Base-by-base conservation (phyloP, 1,140 invertebrate species). In the Nebria ingens region DNA sequence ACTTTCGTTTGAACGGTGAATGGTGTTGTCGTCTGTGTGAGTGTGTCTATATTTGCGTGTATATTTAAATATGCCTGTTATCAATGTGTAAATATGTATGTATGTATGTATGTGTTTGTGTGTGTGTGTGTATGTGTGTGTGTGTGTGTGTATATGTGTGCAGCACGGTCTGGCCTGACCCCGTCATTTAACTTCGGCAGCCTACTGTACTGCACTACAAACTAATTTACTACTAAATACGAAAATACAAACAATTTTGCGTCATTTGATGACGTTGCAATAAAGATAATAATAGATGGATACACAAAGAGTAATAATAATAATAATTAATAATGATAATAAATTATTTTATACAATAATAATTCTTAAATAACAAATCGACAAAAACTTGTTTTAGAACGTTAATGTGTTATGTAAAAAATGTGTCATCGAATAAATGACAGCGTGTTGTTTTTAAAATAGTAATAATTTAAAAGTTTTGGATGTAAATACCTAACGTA, bases 241-340 rank as follows among this genome's bases (percentile, higher is more conserved):
- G n/a, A n/a, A n/a, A n/a, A n/a, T 54, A 22, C 54, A 49, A 45
- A 62, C 56, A 56, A 62, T 64, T 67, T 67, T 69, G 64, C 55
- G 66, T 68, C 66, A 69, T 68, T 63, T 61, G 21, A 65, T 68
- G 65, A 67, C 65, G 40, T 12, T 17, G 4, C 40, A 45, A 45
- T 45, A 45, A 45, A 34, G 6, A 34, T n/a, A 34, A 34, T 34
- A 34, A 34, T 34, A 34, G n/a, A 34, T 34, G n/a, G 25, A 34
- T 34, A 34, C 25, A 34, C 6, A 34, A n/a, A 34, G 25, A 34
- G n/a, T 34, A 34, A n/a, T 34, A 34, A 34, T 34, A 34, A 34
- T 34, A 34, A 34, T 34, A 34, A 34, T 34, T n/a, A 34, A 34
- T 34, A 34, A 34, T 34, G n/a, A 9, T 34, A 34, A n/a, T 34